These are phyloP conservation scores for Heliothis subflexa DNA, from an alignment of 1,140 invertebrate species.

Conservation along the genomic window DNA sequence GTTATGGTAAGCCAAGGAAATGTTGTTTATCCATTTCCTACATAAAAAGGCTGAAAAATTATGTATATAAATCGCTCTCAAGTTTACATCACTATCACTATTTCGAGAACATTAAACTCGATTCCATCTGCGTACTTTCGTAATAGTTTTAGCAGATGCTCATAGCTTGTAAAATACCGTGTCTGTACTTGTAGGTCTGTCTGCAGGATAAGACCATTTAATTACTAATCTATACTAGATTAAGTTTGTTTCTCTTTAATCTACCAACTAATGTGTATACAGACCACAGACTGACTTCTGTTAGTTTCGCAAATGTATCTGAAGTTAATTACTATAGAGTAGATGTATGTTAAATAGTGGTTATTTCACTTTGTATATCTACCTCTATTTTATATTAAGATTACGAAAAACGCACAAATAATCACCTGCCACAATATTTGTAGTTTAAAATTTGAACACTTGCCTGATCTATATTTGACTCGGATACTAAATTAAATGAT, in stretches of 20 bases:
- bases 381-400: slow-evolving; percentile 7
- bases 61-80: no score
- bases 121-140: no score
- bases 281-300: slow-evolving; percentile 13
- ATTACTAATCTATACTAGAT: not conserved
- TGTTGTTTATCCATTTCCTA: no score
- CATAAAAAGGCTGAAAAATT: no score
- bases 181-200: not conserved
- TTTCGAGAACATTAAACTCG: no score
- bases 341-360: slow-evolving; percentile 21
- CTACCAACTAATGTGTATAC: not conserved
- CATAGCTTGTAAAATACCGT: no score
- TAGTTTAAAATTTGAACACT: not conserved
- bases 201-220: not conserved
- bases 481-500: slow-evolving; percentile 12
- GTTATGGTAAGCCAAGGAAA: no score
- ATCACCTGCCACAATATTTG: slow-evolving; percentile 3
- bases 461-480: slow-evolving; percentile 21
- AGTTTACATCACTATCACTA: no score
- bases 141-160: no score
- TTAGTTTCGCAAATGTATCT: slow-evolving; percentile 2
- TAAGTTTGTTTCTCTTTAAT: not conserved
- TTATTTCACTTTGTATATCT: slow-evolving; percentile 25
- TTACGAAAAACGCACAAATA: slow-evolving; percentile 41
- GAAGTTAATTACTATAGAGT: not conserved